Evolutionary conservation across 2,888 invertebrate species (phyloP), one percentile per base, ranked within the genome.

Genomic region (Volucella bombylans): DNA sequence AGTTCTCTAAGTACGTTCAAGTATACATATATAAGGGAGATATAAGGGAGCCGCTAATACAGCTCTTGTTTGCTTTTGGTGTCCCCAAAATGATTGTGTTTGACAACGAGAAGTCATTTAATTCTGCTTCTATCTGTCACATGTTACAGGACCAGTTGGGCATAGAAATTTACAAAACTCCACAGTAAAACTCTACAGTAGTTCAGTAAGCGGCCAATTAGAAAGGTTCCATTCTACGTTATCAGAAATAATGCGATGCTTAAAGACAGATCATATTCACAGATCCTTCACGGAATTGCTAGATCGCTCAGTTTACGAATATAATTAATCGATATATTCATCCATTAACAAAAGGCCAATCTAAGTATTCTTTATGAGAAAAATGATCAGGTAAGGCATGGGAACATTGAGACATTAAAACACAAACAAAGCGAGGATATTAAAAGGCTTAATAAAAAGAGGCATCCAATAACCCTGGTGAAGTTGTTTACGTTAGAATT

Each of bases 191-290:
- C n/a, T n/a, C n/a, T 38, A 76, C n/a, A n/a, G 18, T 9, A 74
- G 74, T 14, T 18, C 64, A 18, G 65, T 71, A 11, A 83, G 78
- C 54, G 86, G 82, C 3, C 71, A 74, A 45, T 71, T 86, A 11
- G 83, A 86, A 43, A 59, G 65, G 39, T 80, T 85, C 45, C 80
- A 80, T n/a, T 85, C 72, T 2, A 83, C 76, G 15, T 14, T 83
- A 18, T 62, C 79, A 1, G 79, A 83, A 64, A 65, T 83, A 15
- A 57, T 76, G 59, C 61, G 81, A 14, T 77, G 77, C n/a, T 9
- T 69, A 3, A 86, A 78, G 65, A n/a, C 62, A 39, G 50, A 62
- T 23, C 43, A 23, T 6, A 23, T 23, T 4, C 57, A 86, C 15
- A 38, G 45, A 12, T 23, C 74, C 10, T 82, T 82, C 10, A 41